Evolutionary conservation across 1,140 invertebrate species (phyloP).

Genomic region (Aphaenogaster ashmeadi): DNA sequence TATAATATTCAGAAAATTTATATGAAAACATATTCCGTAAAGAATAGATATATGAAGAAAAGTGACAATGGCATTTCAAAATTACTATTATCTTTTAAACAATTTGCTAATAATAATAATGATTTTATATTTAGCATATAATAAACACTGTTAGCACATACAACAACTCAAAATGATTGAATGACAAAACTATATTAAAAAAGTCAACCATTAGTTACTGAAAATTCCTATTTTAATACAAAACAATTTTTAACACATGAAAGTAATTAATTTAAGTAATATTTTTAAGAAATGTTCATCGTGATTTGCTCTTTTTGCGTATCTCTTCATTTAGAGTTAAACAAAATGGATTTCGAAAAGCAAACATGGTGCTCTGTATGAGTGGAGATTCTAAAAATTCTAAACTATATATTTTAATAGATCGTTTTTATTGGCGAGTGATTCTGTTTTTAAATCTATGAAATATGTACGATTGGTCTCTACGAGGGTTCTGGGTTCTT

Average conservation of each 20-base stretch:
- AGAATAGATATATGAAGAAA: not conserved
- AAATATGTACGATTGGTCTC: not conserved
- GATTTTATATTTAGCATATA: not conserved
- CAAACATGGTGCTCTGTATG: not conserved
- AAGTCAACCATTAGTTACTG: not conserved
- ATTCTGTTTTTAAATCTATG: not conserved
- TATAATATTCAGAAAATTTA: conserved; percentile 1
- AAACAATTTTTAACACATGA: not conserved
- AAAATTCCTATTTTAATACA: not conserved
- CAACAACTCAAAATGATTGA: not conserved
- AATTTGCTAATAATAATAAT: not conserved
- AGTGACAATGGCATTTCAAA: not conserved
- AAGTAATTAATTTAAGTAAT: not conserved
- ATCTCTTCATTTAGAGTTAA: not conserved
- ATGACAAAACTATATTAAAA: not conserved
- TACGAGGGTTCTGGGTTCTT: not conserved
- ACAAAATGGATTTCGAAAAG: not conserved
- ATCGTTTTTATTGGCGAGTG: not conserved
- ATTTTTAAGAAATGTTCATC: not conserved
- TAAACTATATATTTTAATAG: not conserved
- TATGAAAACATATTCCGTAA: not conserved
- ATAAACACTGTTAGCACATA: not conserved
- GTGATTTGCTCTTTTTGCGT: not conserved
- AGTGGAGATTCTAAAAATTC: not conserved
- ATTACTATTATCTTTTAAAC: not conserved